phyloP scores from a whole-genome alignment of 2,888 invertebrate genomes.

The Phaedon cochleariae region DNA sequence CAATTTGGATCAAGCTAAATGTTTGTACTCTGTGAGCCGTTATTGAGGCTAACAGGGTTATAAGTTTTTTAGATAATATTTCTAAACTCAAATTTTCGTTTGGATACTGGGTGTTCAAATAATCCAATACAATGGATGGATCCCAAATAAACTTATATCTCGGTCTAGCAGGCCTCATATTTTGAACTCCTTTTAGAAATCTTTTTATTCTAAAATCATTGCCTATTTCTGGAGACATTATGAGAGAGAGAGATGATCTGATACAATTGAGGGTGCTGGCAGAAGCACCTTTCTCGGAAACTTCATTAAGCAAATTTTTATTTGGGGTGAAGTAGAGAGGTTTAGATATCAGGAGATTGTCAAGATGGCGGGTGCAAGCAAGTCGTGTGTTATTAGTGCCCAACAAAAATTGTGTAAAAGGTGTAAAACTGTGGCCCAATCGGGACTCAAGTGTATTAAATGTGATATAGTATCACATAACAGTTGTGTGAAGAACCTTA shows the following conservation, averaged over 20 bases:
- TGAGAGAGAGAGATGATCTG: slow-evolving; percentile 2
- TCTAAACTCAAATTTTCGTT: slow-evolving; percentile 1
- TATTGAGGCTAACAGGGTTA: not conserved
- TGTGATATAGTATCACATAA: no score
- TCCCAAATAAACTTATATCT: slow-evolving; percentile 18
- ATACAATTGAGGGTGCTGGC: slow-evolving; percentile 1
- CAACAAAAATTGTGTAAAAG: no score
- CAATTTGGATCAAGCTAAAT: slow-evolving; percentile 12
- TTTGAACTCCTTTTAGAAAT: slow-evolving; percentile 17
- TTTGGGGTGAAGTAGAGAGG: slow-evolving; percentile 16
- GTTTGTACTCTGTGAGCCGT: slow-evolving; percentile 6
- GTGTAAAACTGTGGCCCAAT: no score
- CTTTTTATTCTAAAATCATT: slow-evolving; percentile 15
- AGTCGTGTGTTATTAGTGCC: no score
- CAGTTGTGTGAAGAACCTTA: no score
- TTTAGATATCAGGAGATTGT: not conserved
- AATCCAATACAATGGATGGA: slow-evolving; percentile 12
- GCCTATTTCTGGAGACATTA: slow-evolving; percentile 1
- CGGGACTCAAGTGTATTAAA: no score
- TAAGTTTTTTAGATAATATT: not conserved
- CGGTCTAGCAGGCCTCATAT: slow-evolving; percentile 6
- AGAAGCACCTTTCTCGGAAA: slow-evolving; percentile 1
- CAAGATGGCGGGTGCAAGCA: no score
- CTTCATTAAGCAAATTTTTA: slow-evolving; percentile 9
- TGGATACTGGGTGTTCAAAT: slow-evolving; percentile 1